Evolutionary conservation across 2,888 invertebrate species (phyloP).

Genomic region (Chloroclystis v-ata): DNA sequence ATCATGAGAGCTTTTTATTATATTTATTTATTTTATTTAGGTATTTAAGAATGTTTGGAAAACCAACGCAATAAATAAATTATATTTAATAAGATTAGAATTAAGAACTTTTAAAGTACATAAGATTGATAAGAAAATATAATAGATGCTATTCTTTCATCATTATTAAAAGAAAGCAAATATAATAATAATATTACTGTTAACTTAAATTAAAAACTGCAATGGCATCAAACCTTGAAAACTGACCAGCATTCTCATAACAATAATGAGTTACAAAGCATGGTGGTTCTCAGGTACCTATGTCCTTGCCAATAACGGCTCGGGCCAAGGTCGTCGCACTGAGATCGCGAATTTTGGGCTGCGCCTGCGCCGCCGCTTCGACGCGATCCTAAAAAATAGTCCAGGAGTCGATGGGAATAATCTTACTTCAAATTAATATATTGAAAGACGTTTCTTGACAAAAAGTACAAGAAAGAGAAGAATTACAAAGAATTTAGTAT

Average conservation of each 20-base stretch:
- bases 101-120: too few relatives aligned
- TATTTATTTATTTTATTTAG: too few relatives aligned
- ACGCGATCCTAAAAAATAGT: conserved; percentile 29
- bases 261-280: conserved; percentile 18
- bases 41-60: too few relatives aligned
- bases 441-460: background rate
- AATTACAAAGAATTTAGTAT: too few relatives aligned
- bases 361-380: conserved; percentile 18
- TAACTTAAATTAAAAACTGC: too few relatives aligned
- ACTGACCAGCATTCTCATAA: conserved; percentile 5
- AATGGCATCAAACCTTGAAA: conserved; percentile 2
- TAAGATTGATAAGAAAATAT: too few relatives aligned
- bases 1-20: too few relatives aligned
- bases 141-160: too few relatives aligned
- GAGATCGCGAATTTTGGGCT: conserved; percentile 63
- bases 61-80: too few relatives aligned
- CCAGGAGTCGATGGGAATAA: background rate
- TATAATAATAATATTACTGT: too few relatives aligned
- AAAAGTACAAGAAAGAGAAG: background rate
- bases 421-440: background rate
- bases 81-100: too few relatives aligned
- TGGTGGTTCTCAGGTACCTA: conserved; percentile 29
- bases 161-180: background rate
- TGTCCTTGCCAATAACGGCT: conserved; percentile 62
- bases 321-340: conserved; percentile 71